These are phyloP conservation scores for Sipha maydis DNA, from an alignment of 2,888 invertebrate genomes.

Conservation along the genomic window DNA sequence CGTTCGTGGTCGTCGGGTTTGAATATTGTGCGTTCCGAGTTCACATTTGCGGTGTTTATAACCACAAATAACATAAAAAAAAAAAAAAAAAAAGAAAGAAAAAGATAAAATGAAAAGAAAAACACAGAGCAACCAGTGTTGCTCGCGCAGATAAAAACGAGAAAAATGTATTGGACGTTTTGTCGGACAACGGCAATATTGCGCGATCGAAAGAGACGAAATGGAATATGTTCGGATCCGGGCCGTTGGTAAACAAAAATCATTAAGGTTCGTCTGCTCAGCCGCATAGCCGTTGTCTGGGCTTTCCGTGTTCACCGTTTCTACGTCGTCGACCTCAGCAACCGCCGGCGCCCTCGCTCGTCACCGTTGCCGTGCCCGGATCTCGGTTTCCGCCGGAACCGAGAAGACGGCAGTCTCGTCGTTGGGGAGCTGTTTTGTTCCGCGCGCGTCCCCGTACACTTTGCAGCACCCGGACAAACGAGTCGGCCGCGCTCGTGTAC, in stretches of 20 bases:
- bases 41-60: conserved; percentile 60
- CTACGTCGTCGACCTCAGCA: not conserved
- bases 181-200: not conserved
- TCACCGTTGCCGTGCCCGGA: not conserved
- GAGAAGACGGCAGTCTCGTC: not conserved
- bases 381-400: not conserved
- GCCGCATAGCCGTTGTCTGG: not conserved
- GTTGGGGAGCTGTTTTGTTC: not conserved
- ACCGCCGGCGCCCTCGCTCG: not conserved
- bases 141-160: conserved; percentile 48
- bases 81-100: not conserved
- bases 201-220: not conserved
- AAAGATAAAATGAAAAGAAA: not conserved
- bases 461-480: too few species aligned
- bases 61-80: conserved; percentile 53
- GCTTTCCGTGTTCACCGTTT: not conserved
- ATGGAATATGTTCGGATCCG: not conserved
- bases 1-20: not conserved
- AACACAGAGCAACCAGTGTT: conserved; percentile 32
- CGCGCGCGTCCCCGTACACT: not conserved
- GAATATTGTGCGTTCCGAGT: conserved; percentile 20
- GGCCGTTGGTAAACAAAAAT: conserved; percentile 1
- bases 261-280: not conserved
- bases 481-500: too few species aligned
- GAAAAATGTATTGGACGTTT: not conserved